Evolutionary conservation across 2,113 vertebrate species (phyloP), one percentile per base, ranked within the genome.

Genomic region (Mustela nigripes): DNA sequence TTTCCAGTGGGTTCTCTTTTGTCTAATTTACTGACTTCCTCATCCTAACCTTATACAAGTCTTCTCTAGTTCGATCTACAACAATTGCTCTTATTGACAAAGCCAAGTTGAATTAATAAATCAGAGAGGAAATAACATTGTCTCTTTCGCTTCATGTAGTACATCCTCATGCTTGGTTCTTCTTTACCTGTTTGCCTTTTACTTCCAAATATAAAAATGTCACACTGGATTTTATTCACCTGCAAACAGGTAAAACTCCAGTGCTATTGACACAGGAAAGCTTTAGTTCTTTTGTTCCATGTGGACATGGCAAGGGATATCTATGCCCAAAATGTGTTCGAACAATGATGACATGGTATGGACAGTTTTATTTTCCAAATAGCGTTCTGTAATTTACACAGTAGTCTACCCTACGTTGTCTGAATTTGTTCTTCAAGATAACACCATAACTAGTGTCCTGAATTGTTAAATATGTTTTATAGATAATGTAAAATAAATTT

Each of bases 101-200:
- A 79, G 95, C 62, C 81, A 87, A 90, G 69, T 80, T 92, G 65
- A 92, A 92, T 96, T 97, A 96, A 90, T 74, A 95, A 94, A 86
- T 89, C 86, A 95, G 92, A 95, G 58, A 96, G 67, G 22, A 95
- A 36, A 81, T 97, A 79, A 76, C 93, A 4, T 92, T 97, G 19
- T 71, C 78, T 92, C 24, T 73, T 97, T 91, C 87, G 78, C 48
- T 89, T 91, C 80, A 33, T 91, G 33, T 56, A 87, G 11, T 97
- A 63, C 33, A 71, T 62, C n/a, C 11, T 89, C 92, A 83, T 67
- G 60, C 60, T 87, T 95, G 8, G 22, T 82, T 94, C 60, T 96
- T 96, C 39, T 63, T 96, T 86, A 95, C 39, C 91, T 96, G 9
- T 90, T 63, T 96, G 18, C 73, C n/a, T 96, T 97, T 39, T 97